phyloP scores from a whole-genome alignment of 1,140 invertebrate species.

The Diorhabda sublineata region DNA sequence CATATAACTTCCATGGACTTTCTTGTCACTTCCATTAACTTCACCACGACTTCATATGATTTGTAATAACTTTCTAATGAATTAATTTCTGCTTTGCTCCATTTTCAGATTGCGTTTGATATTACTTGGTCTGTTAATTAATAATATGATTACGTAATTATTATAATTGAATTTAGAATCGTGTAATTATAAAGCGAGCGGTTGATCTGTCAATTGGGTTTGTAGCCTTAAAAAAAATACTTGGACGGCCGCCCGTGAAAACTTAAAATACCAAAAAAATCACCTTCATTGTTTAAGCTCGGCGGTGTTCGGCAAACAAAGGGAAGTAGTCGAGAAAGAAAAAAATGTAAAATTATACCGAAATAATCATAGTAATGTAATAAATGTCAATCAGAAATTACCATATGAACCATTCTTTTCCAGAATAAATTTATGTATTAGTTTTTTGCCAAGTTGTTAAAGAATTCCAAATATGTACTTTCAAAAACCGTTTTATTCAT shows the following conservation, averaged over 20 bases:
- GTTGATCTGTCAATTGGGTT: too few relatives aligned
- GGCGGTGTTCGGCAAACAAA: conserved; percentile 10
- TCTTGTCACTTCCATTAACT: too few relatives aligned
- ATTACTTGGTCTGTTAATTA: too few relatives aligned
- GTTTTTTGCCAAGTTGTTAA: neutral
- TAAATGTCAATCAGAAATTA: conserved; percentile 17
- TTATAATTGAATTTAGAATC: too few relatives aligned
- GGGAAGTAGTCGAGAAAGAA: conserved; percentile 7
- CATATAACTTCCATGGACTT: too few relatives aligned
- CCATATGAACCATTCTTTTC: conserved; percentile 6
- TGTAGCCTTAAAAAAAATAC: too few relatives aligned
- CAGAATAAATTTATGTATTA: conserved; percentile 4
- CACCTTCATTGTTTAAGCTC: conserved; percentile 15
- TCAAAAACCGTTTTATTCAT: neutral
- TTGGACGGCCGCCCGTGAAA: neutral
- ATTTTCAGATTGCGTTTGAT: too few relatives aligned
- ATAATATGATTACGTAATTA: too few relatives aligned
- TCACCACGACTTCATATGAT: too few relatives aligned
- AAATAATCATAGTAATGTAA: conserved; percentile 14
- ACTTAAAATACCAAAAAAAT: neutral
- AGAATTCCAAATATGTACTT: neutral
- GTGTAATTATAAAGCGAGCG: too few relatives aligned
- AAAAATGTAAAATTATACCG: conserved; percentile 17
- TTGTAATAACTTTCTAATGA: too few relatives aligned
- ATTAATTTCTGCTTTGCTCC: too few relatives aligned